Percentiles rank a stretch among this genome's conserved stretches.
These are phyloP conservation scores for Eretmocerus hayati DNA, from an alignment of 2,888 invertebrate genomes.

Conservation along the genomic window DNA sequence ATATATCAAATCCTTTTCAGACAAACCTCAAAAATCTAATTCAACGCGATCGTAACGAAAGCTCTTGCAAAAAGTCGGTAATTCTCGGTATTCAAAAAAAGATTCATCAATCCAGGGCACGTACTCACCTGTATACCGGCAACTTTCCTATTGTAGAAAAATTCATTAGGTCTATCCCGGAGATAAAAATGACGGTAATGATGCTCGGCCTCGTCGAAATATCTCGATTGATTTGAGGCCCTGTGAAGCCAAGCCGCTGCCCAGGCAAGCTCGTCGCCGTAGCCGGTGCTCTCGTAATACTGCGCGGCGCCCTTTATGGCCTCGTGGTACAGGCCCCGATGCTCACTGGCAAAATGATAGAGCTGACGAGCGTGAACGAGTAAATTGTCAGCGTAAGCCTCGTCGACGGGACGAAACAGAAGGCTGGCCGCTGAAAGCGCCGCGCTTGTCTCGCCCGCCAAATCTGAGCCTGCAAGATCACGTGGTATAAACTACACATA, in stretches of 20 bases:
- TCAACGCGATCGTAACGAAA: no score
- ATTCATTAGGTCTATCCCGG: conserved; percentile 49
- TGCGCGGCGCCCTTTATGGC: conserved; percentile 49
- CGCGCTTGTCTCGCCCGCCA: conserved; percentile 56
- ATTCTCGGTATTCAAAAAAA: no score
- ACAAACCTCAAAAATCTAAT: no score
- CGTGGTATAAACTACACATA: no score
- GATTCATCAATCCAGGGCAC: not conserved
- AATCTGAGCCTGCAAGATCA: conserved; percentile 49
- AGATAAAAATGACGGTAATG: conserved; percentile 49
- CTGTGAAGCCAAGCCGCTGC: conserved; percentile 53
- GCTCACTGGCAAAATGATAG: conserved; percentile 49
- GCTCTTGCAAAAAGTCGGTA: no score
- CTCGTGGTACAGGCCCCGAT: conserved; percentile 50
- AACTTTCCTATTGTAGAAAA: conserved; percentile 53
- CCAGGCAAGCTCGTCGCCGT: conserved; percentile 55
- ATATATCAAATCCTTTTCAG: no score
- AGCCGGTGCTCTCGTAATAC: conserved; percentile 51
- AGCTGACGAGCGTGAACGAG: conserved; percentile 50
- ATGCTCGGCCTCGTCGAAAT: conserved; percentile 48
- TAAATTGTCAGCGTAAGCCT: conserved; percentile 45
- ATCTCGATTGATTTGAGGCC: conserved; percentile 48
- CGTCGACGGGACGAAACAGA: conserved; percentile 47
- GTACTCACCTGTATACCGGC: conserved; percentile 48
- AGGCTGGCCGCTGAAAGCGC: conserved; percentile 53